Conservation (phyloP, 2,797 vertebrate species). For the Rhynchonycteris naso region DNA sequence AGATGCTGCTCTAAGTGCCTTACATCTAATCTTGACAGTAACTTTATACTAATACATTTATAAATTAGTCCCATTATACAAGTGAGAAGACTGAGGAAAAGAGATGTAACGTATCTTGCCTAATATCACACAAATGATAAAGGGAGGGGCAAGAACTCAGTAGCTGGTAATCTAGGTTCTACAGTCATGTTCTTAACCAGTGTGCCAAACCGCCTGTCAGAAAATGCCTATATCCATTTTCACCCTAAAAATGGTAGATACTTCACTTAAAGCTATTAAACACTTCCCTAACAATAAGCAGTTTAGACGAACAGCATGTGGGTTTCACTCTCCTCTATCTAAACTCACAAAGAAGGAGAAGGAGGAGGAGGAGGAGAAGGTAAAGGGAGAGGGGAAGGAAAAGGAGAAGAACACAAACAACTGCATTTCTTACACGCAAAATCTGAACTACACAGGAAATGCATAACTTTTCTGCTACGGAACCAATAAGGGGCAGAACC, state of each 20-base stretch:
- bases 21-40: background rate
- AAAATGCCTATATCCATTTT: conserved; percentile 4
- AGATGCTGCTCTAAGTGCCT: background rate
- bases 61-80: background rate
- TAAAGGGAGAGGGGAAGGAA: background rate
- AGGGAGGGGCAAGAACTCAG: background rate
- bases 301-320: background rate
- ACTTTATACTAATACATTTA: background rate
- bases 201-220: background rate
- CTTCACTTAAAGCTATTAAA: background rate
- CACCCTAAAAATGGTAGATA: background rate
- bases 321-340: background rate
- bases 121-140: background rate
- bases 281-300: background rate
- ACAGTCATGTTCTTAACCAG: background rate
- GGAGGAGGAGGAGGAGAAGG: background rate
- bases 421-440: background rate
- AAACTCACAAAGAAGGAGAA: background rate
- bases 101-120: background rate
- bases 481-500: background rate
- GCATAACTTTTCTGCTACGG: background rate
- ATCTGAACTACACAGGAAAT: background rate
- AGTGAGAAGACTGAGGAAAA: background rate
- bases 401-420: background rate
- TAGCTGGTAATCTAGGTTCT: background rate